Base-by-base conservation (phyloP, 2,888 invertebrate species). In the Lithophane ornitopus region DNA sequence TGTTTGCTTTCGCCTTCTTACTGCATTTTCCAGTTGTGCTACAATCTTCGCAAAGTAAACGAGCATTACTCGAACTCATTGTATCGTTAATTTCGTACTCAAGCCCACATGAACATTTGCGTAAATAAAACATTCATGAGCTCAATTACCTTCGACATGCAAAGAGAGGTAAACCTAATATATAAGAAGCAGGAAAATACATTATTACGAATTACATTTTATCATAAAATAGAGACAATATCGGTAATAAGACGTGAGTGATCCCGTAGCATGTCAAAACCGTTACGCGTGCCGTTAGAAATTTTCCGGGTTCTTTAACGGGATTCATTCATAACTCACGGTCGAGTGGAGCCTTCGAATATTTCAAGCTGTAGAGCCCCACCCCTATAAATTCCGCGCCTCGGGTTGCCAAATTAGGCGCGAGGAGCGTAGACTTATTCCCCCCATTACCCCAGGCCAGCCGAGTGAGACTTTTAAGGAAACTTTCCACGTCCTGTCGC, bases 341-440 rank as follows among this genome's bases (percentile, higher is more conserved):
- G 95, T 85, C 94, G 96, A 96, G 94, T 94, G 95, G 94, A 95
- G 94, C 94, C 93, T 95, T 95, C 96, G 94, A 96, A 96, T 96
- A 96, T 96, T 96, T 95, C 96, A 96, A 94, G 93, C 94, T 92
- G 94, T 93, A 94, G 90, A 92, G 90, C 93, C 91, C 92, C 94
- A 92, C 92, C 94, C 93, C 94, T 91, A 96, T 96, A 96, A 96
- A 96, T 96, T 96, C 96, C 96, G 94, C 94, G 95, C 95, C 95
- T 95, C 96, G 95, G 95, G 95, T 94, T 96, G 96, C 96, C 96
- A 96, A 96, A 96, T 96, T 96, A 96, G 96, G 96, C 96, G 96
- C 94, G 93, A 96, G 95, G 92, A 95, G 92, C 92, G 93, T 91
- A 94, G 94, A 94, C 93, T 95, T 94, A 95, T 95, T 92, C 93